Evolutionary conservation across 2,797 vertebrate species (phyloP).

Genomic region (Propithecus deckenii): DNA sequence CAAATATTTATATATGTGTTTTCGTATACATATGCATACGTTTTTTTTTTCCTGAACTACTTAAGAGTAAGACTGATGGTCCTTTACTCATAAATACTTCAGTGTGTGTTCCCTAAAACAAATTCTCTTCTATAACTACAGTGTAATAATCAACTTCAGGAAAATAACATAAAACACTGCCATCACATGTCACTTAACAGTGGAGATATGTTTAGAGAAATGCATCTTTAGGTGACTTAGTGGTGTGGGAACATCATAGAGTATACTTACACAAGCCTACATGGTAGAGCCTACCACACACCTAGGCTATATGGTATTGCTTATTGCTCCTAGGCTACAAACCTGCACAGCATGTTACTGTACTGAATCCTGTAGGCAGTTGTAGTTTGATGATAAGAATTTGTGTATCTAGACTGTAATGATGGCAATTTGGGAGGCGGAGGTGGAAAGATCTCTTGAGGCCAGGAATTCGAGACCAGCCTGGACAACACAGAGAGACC

Average conservation of each 20-base stretch:
- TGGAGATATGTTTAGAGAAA: background rate
- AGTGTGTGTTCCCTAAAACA: background rate
- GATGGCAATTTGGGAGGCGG: background rate
- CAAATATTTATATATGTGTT: rapidly evolving
- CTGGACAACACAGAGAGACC: background rate
- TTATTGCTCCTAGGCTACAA: background rate
- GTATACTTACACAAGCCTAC: background rate
- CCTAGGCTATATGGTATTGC: background rate
- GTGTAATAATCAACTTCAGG: background rate
- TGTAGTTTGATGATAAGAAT: background rate
- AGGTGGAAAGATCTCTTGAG: background rate
- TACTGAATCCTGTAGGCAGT: background rate
- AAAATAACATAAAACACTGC: background rate
- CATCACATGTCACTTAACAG: background rate
- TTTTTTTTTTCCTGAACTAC: background rate
- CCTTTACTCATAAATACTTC: background rate
- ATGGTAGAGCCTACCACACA: background rate
- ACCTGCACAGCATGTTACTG: background rate
- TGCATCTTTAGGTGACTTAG: background rate
- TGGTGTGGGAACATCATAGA: background rate
- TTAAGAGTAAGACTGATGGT: background rate
- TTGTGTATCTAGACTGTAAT: background rate
- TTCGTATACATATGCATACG: background rate
- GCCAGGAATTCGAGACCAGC: background rate
- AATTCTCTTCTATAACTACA: background rate